phyloP scores from a whole-genome alignment of 2,113 vertebrate genomes.

The Noturus placidus region DNA sequence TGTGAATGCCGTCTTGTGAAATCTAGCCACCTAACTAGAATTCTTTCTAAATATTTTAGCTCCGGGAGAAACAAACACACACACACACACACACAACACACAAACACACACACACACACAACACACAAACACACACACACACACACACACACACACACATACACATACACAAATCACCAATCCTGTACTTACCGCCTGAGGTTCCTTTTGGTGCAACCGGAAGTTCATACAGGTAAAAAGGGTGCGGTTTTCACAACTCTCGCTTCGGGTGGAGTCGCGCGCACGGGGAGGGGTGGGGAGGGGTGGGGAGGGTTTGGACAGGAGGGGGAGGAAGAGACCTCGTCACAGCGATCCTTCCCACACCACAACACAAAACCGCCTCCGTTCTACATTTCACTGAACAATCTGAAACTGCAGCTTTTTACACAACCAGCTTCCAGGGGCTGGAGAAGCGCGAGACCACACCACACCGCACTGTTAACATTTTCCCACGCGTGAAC shows the following conservation, averaged over 20 bases:
- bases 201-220: neutral
- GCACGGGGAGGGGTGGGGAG: neutral
- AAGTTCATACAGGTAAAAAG: slow-evolving; percentile 12
- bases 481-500: neutral
- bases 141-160: too few relatives aligned
- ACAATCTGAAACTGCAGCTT: slow-evolving; percentile 7
- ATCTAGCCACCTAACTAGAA: neutral
- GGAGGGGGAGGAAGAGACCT: too few relatives aligned
- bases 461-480: neutral
- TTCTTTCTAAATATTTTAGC: neutral
- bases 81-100: too few relatives aligned
- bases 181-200: neutral
- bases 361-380: neutral
- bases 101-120: too few relatives aligned
- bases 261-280: neutral
- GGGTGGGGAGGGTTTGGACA: too few relatives aligned
- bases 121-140: too few relatives aligned
- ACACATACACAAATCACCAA: neutral
- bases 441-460: neutral
- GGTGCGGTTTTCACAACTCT: neutral
- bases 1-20: neutral
- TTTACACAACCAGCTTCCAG: neutral
- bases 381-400: neutral
- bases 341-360: slow-evolving; percentile 15
- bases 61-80: too few relatives aligned